Conservation (phyloP, 2,113 vertebrate species). For the Gasterosteus nipponicus region DNA sequence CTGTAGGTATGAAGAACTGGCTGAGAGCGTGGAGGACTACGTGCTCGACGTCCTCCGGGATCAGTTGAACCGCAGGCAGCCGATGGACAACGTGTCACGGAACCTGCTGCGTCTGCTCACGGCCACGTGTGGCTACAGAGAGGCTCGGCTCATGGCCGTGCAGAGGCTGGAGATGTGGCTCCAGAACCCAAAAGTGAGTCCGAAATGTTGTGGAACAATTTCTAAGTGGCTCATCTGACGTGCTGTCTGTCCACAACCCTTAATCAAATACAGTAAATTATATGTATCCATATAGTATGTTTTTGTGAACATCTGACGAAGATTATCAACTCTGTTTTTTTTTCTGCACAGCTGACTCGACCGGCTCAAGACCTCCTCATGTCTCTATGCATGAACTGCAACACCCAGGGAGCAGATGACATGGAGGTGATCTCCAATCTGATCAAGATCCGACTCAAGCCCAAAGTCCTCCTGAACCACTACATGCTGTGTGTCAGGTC, state of each 20-base stretch:
- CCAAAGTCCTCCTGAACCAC: constrained; percentile 96
- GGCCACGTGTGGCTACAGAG: constrained; percentile 94
- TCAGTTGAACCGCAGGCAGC: constrained; percentile 95
- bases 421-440: constrained; percentile 97
- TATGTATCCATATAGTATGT: not conserved
- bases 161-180: constrained; percentile 99
- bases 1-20: constrained; percentile 92
- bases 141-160: constrained; percentile 92
- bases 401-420: constrained; percentile 91
- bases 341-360: constrained; percentile 88
- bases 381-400: constrained; percentile 97
- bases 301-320: not conserved
- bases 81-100: constrained; percentile 95
- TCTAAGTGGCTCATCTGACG: not conserved
- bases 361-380: constrained; percentile 97
- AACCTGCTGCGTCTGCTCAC: constrained; percentile 95
- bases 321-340: not conserved
- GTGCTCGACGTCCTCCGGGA: constrained; percentile 94
- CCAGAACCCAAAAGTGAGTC: constrained; percentile 96
- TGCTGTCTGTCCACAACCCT: not conserved
- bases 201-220: not conserved
- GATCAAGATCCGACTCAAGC: constrained; percentile 98
- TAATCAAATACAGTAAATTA: not conserved
- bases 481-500: constrained; percentile 96
- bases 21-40: constrained; percentile 97